Evolutionary conservation across 2,888 invertebrate species (phyloP).

Genomic region (Ichneumoninae sp.): DNA sequence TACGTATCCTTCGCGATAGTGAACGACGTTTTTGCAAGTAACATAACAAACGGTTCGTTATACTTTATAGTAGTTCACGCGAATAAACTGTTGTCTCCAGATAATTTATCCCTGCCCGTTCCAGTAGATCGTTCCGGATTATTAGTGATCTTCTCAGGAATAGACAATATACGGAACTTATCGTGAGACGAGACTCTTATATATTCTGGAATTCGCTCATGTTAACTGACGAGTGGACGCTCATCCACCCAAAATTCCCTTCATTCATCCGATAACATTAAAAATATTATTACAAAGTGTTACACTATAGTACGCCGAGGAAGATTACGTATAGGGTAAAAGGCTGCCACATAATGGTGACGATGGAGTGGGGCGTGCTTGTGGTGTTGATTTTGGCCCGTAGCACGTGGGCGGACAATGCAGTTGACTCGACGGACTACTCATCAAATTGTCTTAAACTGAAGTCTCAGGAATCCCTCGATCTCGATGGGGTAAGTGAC

Average conservation of each 20-base stretch:
- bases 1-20: not conserved
- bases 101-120: not conserved
- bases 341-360: slow-evolving; percentile 40
- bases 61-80: not conserved
- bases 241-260: not conserved
- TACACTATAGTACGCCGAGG: not conserved
- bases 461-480: slow-evolving; percentile 76
- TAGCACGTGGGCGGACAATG: slow-evolving; percentile 75
- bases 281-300: slow-evolving; percentile 23
- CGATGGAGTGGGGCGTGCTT: slow-evolving; percentile 74
- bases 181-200: not conserved
- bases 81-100: not conserved
- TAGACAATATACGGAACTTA: not conserved
- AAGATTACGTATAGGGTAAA: slow-evolving; percentile 7
- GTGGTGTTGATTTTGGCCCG: slow-evolving; percentile 72
- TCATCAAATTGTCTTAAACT: slow-evolving; percentile 71
- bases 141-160: not conserved
- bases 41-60: not conserved
- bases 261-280: not conserved
- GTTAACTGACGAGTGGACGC: not conserved
- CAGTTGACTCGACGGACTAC: slow-evolving; percentile 67
- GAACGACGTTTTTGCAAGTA: not conserved
- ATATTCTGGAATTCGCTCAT: not conserved
- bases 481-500: slow-evolving; percentile 73
- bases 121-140: not conserved